Percentiles rank a stretch among this genome's conserved stretches.
Conservation (phyloP, 2,797 vertebrate genomes). For the Cyclopterus lumpus region DNA sequence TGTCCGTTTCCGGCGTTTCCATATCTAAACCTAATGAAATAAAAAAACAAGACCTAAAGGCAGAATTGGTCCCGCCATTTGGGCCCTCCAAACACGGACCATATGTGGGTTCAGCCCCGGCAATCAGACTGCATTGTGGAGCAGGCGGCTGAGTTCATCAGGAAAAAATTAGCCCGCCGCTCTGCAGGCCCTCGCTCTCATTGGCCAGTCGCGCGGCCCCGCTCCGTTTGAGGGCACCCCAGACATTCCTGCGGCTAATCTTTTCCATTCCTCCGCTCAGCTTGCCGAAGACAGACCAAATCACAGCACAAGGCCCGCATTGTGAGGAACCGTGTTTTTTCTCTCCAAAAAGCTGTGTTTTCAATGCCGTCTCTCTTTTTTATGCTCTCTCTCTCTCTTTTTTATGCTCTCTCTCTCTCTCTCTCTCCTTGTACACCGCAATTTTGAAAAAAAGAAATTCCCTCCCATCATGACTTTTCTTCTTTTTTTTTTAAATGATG, state of each 20-base stretch:
- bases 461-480: constrained; percentile 60
- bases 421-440: constrained; percentile 74
- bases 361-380: constrained; percentile 76
- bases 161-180: constrained; percentile 88
- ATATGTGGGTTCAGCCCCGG: constrained; percentile 85
- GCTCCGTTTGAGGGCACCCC: constrained; percentile 89
- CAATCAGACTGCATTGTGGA: constrained; percentile 86
- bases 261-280: constrained; percentile 89
- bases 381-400: constrained; percentile 60
- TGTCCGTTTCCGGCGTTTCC: constrained; percentile 33
- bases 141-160: constrained; percentile 88
- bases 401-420: constrained; percentile 56
- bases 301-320: constrained; percentile 86
- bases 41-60: constrained; percentile 50
- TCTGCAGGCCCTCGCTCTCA: constrained; percentile 78
- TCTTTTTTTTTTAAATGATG: not conserved
- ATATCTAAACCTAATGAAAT: constrained; percentile 50
- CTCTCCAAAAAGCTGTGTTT: constrained; percentile 74
- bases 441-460: constrained; percentile 34
- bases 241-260: constrained; percentile 91
- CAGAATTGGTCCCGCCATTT: constrained; percentile 82
- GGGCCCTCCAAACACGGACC: constrained; percentile 84
- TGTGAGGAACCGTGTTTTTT: constrained; percentile 75
- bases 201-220: constrained; percentile 81
- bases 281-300: constrained; percentile 82